Percentiles rank a stretch among this genome's conserved stretches.
Evolutionary conservation across 1,140 invertebrate genomes (phyloP).

Genomic region (Dolichoris vasculosae): DNA sequence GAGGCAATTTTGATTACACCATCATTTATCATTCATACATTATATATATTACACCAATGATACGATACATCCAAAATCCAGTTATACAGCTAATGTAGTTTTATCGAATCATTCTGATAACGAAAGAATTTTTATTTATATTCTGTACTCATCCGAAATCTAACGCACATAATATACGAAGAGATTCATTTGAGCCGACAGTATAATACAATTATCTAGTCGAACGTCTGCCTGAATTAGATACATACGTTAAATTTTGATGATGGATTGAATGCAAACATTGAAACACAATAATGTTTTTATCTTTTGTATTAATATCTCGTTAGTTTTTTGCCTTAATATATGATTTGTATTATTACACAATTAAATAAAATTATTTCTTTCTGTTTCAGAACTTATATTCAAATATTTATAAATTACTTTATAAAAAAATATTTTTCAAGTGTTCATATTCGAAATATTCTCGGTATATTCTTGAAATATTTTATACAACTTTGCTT

Average conservation of each 20-base stretch:
- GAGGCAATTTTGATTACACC: background rate
- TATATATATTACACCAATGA: too few relatives aligned
- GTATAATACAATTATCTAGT: background rate
- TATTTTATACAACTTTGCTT: too few relatives aligned
- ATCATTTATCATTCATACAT: conserved; percentile 34
- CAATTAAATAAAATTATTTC: too few relatives aligned
- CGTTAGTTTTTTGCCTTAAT: background rate
- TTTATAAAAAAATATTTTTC: too few relatives aligned
- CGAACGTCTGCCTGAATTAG: too few relatives aligned
- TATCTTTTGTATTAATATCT: too few relatives aligned
- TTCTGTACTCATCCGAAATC: background rate
- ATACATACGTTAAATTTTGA: background rate
- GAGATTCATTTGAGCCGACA: background rate
- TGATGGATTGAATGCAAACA: background rate
- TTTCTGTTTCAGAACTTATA: too few relatives aligned
- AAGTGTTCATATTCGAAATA: too few relatives aligned
- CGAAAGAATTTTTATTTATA: background rate
- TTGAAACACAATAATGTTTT: too few relatives aligned
- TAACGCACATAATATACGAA: background rate
- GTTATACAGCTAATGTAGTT: background rate
- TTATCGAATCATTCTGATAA: background rate
- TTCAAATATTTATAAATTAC: too few relatives aligned
- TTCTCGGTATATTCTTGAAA: too few relatives aligned
- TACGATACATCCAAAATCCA: conserved; percentile 17
- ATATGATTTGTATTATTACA: background rate